Percentiles rank a stretch among this genome's conserved stretches.
phyloP scores from a whole-genome alignment of 2,888 invertebrate genomes.

The Apotomis turbidana region DNA sequence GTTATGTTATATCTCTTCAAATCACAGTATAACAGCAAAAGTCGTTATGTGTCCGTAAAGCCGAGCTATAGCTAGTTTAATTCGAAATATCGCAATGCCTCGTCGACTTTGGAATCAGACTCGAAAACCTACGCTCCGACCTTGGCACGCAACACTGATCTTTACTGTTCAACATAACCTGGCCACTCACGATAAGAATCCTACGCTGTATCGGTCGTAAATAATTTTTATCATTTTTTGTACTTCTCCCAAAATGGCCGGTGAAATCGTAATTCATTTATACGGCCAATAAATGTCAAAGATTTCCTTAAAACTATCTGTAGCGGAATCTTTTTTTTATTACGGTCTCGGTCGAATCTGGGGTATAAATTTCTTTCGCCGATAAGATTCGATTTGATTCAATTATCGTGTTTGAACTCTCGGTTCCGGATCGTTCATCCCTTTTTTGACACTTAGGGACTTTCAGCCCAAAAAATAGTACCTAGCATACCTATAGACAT shows the following conservation, averaged over 20 bases:
- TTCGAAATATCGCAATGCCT: too few relatives aligned
- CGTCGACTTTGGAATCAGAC: too few relatives aligned
- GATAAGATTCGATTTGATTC: conserved; percentile 38
- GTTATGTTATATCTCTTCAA: too few relatives aligned
- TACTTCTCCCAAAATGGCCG: conserved; percentile 61
- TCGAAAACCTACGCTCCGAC: conserved; percentile 26
- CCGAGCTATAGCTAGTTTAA: too few relatives aligned
- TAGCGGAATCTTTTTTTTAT: conserved; percentile 47
- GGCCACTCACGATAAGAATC: conserved; percentile 28
- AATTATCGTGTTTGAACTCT: conserved; percentile 21
- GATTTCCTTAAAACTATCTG: conserved; percentile 64
- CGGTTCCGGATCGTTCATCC: conserved; percentile 3
- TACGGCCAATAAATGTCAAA: conserved; percentile 68
- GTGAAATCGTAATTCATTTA: conserved; percentile 65
- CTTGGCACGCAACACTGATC: conserved; percentile 41
- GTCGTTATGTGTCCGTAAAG: too few relatives aligned
- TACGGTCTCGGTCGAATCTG: conserved; percentile 41
- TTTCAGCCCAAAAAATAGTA: too few relatives aligned
- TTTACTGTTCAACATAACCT: conserved; percentile 40
- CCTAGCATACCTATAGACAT: too few relatives aligned
- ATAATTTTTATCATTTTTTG: conserved; percentile 57
- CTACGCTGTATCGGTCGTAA: conserved; percentile 52
- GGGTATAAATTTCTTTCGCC: conserved; percentile 34
- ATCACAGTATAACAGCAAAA: too few relatives aligned
- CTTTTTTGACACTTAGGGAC: neutral